These are phyloP conservation scores for Drosophila hydei DNA, from an alignment of 1,140 invertebrate species.

Conservation along the genomic window DNA sequence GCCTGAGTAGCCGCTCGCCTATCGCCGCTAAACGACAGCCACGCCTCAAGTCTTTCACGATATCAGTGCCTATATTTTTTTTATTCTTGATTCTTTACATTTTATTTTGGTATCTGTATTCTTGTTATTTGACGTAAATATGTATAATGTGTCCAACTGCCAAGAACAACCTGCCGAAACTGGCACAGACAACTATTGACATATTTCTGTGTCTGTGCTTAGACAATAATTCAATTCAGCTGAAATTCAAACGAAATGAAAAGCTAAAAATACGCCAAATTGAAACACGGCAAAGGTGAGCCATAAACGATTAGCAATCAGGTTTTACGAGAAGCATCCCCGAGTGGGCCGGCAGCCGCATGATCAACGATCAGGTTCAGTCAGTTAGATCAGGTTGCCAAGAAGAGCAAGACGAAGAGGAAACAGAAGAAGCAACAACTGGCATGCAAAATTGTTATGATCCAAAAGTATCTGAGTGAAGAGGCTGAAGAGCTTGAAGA, in stretches of 20 bases:
- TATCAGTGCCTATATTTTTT: constrained; percentile 27
- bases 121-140: constrained; percentile 25
- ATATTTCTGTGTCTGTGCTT: constrained; percentile 58
- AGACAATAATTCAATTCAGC: constrained; percentile 68
- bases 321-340: constrained; percentile 45
- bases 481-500: constrained; percentile 1
- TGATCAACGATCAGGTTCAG: constrained; percentile 24
- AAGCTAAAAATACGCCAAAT: constrained; percentile 67
- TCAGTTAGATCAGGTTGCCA: constrained; percentile 19
- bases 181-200: constrained; percentile 64
- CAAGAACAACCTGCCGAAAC: constrained; percentile 29
- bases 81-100: constrained; percentile 6
- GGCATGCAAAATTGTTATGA: constrained; percentile 26
- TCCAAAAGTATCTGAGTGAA: constrained; percentile 26
- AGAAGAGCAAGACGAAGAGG: constrained; percentile 1
- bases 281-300: constrained; percentile 59
- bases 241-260: constrained; percentile 46
- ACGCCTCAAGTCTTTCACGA: constrained; percentile 35
- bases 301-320: constrained; percentile 72
- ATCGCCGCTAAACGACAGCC: constrained; percentile 31
- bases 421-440: not conserved
- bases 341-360: constrained; percentile 4
- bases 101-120: constrained; percentile 26
- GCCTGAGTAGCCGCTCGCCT: constrained; percentile 14
- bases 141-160: constrained; percentile 19